phyloP scores from a whole-genome alignment of 2,888 invertebrate genomes.

The Meandrusa payeni region DNA sequence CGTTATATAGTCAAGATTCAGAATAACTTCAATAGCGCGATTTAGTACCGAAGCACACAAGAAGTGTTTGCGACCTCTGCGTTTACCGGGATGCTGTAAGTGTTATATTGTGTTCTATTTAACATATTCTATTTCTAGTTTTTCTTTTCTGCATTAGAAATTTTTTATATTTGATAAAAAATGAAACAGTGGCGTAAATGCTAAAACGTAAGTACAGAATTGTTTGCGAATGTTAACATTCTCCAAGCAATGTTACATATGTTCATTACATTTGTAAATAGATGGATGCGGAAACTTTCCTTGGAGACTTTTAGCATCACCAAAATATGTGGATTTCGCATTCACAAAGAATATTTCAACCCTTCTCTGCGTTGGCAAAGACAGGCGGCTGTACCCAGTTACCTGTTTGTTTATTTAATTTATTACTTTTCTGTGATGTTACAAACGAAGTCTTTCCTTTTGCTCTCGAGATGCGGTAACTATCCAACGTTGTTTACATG shows the following conservation, averaged over 20 bases:
- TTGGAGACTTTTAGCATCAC: constrained; percentile 13
- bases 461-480: constrained; percentile 1
- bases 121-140: too few relatives aligned
- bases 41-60: too few relatives aligned
- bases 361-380: constrained; percentile 11
- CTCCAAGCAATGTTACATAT: constrained; percentile 10
- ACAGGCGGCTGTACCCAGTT: constrained; percentile 18
- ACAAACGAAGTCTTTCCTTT: constrained; percentile 2
- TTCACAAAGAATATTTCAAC: constrained; percentile 22
- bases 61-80: too few relatives aligned
- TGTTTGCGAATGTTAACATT: constrained; percentile 2
- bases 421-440: constrained; percentile 17
- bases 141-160: too few relatives aligned
- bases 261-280: constrained; percentile 17
- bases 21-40: too few relatives aligned
- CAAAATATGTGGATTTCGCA: constrained; percentile 20
- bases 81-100: too few relatives aligned
- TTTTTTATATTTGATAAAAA: too few relatives aligned
- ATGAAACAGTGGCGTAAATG: too few relatives aligned
- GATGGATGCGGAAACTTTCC: constrained; percentile 13
- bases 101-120: too few relatives aligned
- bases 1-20: too few relatives aligned
- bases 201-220: background rate
- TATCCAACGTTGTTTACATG: constrained; percentile 10
- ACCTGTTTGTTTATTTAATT: constrained; percentile 21